Percentiles rank a stretch among this genome's conserved stretches.
These are phyloP conservation scores for Loris lydekkerianus DNA, from an alignment of 2,797 vertebrate species.

Conservation along the genomic window DNA sequence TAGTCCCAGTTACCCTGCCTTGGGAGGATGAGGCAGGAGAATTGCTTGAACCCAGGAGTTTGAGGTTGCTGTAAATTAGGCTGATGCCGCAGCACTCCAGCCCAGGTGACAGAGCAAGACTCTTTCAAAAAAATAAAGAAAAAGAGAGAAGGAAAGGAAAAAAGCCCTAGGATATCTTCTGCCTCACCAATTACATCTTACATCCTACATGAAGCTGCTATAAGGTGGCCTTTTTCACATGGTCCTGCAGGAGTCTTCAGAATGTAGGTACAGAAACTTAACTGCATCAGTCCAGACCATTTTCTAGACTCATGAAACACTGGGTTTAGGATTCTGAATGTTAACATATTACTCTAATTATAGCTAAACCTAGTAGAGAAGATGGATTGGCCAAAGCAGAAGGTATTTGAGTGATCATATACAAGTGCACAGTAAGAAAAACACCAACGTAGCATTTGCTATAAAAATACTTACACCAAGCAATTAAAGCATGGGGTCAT, in stretches of 20 bases:
- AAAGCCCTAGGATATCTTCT: not conserved
- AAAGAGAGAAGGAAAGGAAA: too few relatives aligned
- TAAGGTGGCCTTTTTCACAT: not conserved
- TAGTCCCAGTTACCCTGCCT: too few relatives aligned
- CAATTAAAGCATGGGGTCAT: not conserved
- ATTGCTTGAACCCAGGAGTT: too few relatives aligned
- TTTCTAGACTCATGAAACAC: not conserved
- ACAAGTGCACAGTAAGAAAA: not conserved
- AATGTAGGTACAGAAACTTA: not conserved
- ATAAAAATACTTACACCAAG: not conserved
- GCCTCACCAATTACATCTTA: not conserved
- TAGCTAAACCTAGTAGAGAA: not conserved
- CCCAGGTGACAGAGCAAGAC: too few relatives aligned
- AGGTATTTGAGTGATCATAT: not conserved
- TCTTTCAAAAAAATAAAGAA: too few relatives aligned
- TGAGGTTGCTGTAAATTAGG: too few relatives aligned
- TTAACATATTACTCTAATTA: not conserved
- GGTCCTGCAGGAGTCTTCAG: not conserved
- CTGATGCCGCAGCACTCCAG: too few relatives aligned
- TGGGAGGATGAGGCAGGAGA: too few relatives aligned
- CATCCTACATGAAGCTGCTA: not conserved
- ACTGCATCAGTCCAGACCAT: not conserved
- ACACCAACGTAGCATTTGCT: not conserved
- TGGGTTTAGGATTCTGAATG: not conserved
- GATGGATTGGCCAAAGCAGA: not conserved